Base-by-base conservation (phyloP, 2,113 vertebrate genomes). In the Syngnathus scovelli region DNA sequence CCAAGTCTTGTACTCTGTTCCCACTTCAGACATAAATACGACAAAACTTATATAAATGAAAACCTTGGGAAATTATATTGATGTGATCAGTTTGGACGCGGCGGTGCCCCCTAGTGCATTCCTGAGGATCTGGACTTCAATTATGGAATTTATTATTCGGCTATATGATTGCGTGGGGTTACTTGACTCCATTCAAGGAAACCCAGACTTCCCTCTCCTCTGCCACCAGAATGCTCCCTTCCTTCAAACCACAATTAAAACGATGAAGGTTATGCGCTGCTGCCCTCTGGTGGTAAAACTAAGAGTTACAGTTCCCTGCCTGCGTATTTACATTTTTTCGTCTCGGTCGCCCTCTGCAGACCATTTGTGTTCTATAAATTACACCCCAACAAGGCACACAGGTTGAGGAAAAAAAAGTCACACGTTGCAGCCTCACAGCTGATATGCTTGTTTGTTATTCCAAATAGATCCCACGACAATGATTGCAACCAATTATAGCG, bases 281-380 rank as follows among this genome's bases (percentile, higher is more conserved):
- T 77, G n/a, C 88, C 67, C 80, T 83, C 91, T 83, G 36, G 59
- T 85, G 89, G 83, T 61, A 41, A 0, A 3, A 41, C 3, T 0
- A 44, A 15, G 37, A 65, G 66, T 56, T 48, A 75, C 83, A 81
- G 0, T 48, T 11, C 0, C n/a, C 23, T 21, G 36, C 18, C 0
- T 2, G 2, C 12, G 56, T 8, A 39, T 38, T 23, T 39, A 38
- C 62, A 44, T 37, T 39, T 61, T 48, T 43, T 67, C n/a, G 82
- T 67, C 63, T 83, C 48, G 58, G 68, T 70, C 77, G 38, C 86
- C 88, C 79, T 80, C 89, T 51, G 61, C 65, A 85, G 89, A 78
- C 27, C 49, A 27, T 4, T 23, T 54, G 27, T 27, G 46, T 56
- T 36, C 61, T 62, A 36, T 78, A 80, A 23, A 16, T 4, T 21